Evolutionary conservation across 2,888 invertebrate species (phyloP).

Genomic region (Podabrus alpinus): DNA sequence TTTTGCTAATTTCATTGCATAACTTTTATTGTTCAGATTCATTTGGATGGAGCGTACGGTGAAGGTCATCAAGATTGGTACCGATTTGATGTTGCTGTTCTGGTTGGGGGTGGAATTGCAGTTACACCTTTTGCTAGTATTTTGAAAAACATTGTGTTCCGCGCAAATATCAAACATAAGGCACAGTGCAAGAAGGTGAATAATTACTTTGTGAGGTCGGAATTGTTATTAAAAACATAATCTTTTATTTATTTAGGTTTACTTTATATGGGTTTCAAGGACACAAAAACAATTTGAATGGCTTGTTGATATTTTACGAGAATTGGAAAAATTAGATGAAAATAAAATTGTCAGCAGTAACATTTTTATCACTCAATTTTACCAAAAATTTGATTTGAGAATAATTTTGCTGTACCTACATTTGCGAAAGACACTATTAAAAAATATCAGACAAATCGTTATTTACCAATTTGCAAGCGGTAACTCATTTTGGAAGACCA

Average conservation of each 20-base stretch:
- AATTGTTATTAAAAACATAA: background rate
- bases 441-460: constrained; percentile 61
- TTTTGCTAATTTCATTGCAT: background rate
- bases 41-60: constrained; percentile 67
- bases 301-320: constrained; percentile 65
- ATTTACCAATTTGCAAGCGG: constrained; percentile 64
- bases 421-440: constrained; percentile 68
- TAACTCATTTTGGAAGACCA: constrained; percentile 67
- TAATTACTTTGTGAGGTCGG: too few species aligned
- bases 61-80: constrained; percentile 70
- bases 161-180: constrained; percentile 45
- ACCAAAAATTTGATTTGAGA: constrained; percentile 65
- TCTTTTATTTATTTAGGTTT: constrained; percentile 55
- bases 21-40: constrained; percentile 41
- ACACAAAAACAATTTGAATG: constrained; percentile 69
- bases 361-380: constrained; percentile 67
- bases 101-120: constrained; percentile 67
- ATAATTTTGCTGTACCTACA: constrained; percentile 68
- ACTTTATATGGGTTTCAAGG: constrained; percentile 66
- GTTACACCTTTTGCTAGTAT: constrained; percentile 70
- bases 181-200: constrained; percentile 50
- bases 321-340: constrained; percentile 60
- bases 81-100: constrained; percentile 62
- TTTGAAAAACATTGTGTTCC: constrained; percentile 63
- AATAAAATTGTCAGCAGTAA: constrained; percentile 60